Evolutionary conservation across 2,888 invertebrate species (phyloP).

Genomic region (Neoascia interrupta): DNA sequence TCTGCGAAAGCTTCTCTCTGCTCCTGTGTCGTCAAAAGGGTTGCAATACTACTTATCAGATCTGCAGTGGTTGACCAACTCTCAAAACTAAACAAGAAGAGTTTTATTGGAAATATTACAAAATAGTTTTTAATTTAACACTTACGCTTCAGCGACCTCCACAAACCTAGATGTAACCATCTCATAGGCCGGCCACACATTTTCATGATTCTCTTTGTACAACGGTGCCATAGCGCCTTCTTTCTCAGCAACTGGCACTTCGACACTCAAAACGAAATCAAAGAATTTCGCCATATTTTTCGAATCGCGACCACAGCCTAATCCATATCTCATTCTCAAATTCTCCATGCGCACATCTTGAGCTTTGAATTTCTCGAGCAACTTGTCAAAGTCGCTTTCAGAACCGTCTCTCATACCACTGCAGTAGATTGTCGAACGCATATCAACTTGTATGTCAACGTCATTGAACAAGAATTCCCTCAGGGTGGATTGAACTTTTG

Average conservation of each 20-base stretch:
- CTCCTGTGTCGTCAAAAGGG: conserved; percentile 72
- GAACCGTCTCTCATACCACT: conserved; percentile 85
- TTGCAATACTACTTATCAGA: conserved; percentile 71
- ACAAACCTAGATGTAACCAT: conserved; percentile 70
- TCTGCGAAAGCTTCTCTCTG: conserved; percentile 70
- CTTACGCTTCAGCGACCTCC: conserved; percentile 72
- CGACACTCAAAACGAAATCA: conserved; percentile 79
- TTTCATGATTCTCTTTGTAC: conserved; percentile 80
- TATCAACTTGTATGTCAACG: conserved; percentile 82
- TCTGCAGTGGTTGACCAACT: conserved; percentile 72
- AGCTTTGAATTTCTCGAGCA: conserved; percentile 82
- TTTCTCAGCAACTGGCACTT: conserved; percentile 70
- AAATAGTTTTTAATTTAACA: conserved; percentile 6
- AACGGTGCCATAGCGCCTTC: conserved; percentile 77
- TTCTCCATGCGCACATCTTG: conserved; percentile 85
- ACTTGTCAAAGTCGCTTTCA: conserved; percentile 82
- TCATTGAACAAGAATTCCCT: conserved; percentile 63
- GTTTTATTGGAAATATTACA: not conserved
- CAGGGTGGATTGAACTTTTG: conserved; percentile 79
- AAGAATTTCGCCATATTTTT: conserved; percentile 80
- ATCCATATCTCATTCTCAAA: conserved; percentile 82
- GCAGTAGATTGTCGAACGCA: conserved; percentile 87
- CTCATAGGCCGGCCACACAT: conserved; percentile 72
- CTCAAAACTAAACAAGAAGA: conserved; percentile 70
- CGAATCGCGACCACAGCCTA: conserved; percentile 84